Base-by-base conservation (phyloP, 2,888 invertebrate species). In the Cantharis nigra region DNA sequence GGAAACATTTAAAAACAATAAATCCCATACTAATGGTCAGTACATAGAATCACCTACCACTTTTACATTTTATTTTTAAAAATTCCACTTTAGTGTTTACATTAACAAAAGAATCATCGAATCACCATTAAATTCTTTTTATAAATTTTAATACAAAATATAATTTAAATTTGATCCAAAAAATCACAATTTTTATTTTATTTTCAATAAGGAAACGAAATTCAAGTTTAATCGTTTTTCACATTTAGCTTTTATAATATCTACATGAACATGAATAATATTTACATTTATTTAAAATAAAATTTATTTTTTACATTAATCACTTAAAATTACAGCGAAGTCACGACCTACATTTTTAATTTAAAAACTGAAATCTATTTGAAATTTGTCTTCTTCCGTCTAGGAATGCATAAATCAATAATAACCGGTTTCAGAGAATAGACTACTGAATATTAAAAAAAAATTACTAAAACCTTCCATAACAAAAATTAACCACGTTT, bases 111-210 rank as follows among this genome's bases (percentile, higher is more conserved):
- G 30, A 23, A 69, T 20, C 28, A 69, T 69, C 9, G 23, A 69
- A 62, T 33, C 69, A 74, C 69, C 63, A 70, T 33, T 75, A 75
- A 75, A 49, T 67, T 70, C 28, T 67, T 74, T 77, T 77, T 71
- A 69, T 63, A 72, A 78, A 70, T 74, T 63, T 69, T 64, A 72
- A 64, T 78, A 78, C 74, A 78, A 78, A 78, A 78, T 78, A 78
- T 69, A 78, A 78, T 78, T 78, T 72, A 69, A 78, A 74, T 78
- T 70, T 75, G 70, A 75, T 75, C 75, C 75, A 75, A 71, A 78
- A 71, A 74, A 71, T 73, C 73, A 74, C 70, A 70, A 69, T 63
- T 26, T 77, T 67, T 23, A 67, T 67, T 77, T 67, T 23, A 23
- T 67, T 67, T 67, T 26, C n/a, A 67, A 67, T 23, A 67, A 67